Evolutionary conservation across 2,113 vertebrate species (phyloP).

Genomic region (Sorex fumeus): DNA sequence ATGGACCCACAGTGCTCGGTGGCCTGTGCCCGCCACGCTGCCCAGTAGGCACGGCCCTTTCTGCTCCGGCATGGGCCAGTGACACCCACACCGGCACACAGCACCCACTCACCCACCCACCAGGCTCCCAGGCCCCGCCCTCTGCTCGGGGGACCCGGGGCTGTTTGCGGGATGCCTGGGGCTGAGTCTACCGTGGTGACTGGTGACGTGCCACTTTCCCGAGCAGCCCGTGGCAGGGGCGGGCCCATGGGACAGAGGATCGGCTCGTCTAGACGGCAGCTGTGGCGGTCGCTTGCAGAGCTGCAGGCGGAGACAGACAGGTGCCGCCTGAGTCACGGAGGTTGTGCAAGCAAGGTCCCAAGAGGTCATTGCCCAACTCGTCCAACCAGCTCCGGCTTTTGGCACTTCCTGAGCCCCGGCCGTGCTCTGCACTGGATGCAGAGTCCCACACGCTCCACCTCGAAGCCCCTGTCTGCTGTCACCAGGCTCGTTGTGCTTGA

Average conservation of each 20-base stretch:
- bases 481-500: neutral
- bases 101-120: neutral
- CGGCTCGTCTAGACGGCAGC: neutral
- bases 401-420: neutral
- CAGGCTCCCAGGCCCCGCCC: no score
- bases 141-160: no score
- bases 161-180: no score
- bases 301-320: neutral
- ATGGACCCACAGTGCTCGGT: no score
- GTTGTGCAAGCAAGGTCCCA: slow-evolving; percentile 48
- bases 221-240: neutral
- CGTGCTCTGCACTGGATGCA: neutral
- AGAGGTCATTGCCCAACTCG: neutral
- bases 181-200: no score
- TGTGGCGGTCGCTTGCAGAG: neutral
- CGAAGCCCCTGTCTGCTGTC: no score
- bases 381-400: neutral
- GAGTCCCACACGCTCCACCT: neutral
- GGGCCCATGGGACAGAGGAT: no score
- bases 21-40: no score
- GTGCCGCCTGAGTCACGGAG: slow-evolving; percentile 61
- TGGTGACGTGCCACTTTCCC: neutral
- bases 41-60: no score
- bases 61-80: no score
- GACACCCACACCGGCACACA: neutral